Conservation (phyloP, 2,888 invertebrate genomes). For the Agrochola macilenta region DNA sequence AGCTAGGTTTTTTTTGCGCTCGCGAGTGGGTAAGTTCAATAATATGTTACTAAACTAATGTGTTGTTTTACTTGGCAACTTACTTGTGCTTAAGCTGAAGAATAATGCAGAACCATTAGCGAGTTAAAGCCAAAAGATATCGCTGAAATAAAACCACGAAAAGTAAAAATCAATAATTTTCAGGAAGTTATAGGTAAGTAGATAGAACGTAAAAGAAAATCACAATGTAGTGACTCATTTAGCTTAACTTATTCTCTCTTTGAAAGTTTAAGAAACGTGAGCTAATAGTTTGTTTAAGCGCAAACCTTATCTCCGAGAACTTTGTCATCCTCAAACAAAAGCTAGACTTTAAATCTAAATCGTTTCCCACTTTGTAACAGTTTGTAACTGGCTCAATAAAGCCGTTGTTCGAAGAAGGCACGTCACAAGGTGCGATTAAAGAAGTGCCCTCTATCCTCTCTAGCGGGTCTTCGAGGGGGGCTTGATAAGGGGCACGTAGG, state of each 20-base stretch:
- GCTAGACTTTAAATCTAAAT: slow-evolving; percentile 61
- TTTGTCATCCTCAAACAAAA: slow-evolving; percentile 19
- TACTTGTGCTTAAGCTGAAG: background rate
- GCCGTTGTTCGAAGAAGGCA: slow-evolving; percentile 56
- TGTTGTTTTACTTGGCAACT: background rate
- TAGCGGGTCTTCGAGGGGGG: slow-evolving; percentile 36
- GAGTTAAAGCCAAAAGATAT: background rate
- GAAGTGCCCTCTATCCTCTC: slow-evolving; percentile 67
- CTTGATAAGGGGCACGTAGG: slow-evolving; percentile 2
- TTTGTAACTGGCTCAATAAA: slow-evolving; percentile 64
- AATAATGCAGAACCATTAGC: background rate
- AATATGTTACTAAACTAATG: background rate
- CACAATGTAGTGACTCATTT: background rate
- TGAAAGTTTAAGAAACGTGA: background rate
- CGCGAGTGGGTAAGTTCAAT: background rate
- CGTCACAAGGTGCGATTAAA: slow-evolving; percentile 67
- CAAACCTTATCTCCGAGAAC: background rate
- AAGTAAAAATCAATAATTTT: background rate
- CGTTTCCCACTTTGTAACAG: slow-evolving; percentile 48
- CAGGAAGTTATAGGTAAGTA: background rate
- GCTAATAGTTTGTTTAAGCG: background rate
- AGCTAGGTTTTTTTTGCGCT: too few species aligned
- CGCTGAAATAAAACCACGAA: background rate
- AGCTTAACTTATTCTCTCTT: background rate
- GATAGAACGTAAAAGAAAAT: background rate